Base-by-base conservation (phyloP, 2,888 invertebrate genomes). In the Synergus itoensis region DNA sequence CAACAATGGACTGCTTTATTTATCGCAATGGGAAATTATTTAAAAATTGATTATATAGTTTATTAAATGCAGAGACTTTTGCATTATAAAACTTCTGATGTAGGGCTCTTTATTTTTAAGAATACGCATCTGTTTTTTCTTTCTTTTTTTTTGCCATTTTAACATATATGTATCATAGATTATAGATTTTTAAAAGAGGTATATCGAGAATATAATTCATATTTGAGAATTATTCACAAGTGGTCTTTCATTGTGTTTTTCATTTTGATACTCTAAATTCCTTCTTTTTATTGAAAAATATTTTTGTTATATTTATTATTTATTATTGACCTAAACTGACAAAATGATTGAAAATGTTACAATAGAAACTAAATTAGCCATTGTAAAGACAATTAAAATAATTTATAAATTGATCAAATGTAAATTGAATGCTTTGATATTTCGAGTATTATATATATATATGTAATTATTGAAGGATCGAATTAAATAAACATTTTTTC, bases 141-240 rank as follows among this genome's bases (percentile, higher is more conserved):
- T 69, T 8, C 9, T 45, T 73, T 73, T 73, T 64, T 45, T 69
- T 69, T 48, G 45, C 28, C 73, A 73, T 73, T 73, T 73, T 53
- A 73, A 73, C 53, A 53, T 73, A 28, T 73, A 73, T 53, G 73
- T 73, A 73, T 28, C 73, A 53, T 73, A 73, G 53, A 53, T 73
- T 73, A 53, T 73, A 73, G 8, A 73, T 73, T 73, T 73, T 73
- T 73, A 73, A 73, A 73, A 73, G 73, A 73, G 48, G 40, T 73
- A 73, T 73, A 53, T 53, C 73, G 36, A 73, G 73, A 73, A 73
- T 73, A 73, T 73, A 73, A 73, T 73, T 73, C 53, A 73, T 73
- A 73, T 53, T 73, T 73, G 48, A 53, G 28, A 73, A 73, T 73
- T 73, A 73, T 73, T 73, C n/a, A 40, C n/a, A 14, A n/a, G 48